These are phyloP conservation scores for Xenus cinereus DNA, from an alignment of 2,113 vertebrate genomes.

Conservation along the genomic window DNA sequence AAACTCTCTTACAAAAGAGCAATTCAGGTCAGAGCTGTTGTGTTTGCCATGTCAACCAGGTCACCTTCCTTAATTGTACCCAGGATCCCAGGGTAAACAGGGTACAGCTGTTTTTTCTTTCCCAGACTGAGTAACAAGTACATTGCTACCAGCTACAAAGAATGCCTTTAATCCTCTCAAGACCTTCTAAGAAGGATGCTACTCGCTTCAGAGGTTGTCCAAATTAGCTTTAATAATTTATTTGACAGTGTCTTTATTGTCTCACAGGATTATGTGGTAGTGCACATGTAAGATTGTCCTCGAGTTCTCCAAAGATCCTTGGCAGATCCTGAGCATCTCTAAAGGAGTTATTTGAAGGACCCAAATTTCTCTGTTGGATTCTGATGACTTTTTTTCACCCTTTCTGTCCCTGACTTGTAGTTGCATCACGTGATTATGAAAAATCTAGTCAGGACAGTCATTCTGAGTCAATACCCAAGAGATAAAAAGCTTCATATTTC, in stretches of 20 bases:
- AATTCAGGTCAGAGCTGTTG: not conserved
- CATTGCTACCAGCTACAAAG: not conserved
- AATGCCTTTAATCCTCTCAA: conserved; percentile 45
- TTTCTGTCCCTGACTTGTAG: not conserved
- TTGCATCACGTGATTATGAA: not conserved
- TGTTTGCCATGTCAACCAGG: not conserved
- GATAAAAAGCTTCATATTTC: not conserved
- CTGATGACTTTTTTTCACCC: not conserved
- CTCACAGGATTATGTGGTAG: not conserved
- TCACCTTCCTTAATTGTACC: not conserved
- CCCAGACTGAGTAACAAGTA: not conserved
- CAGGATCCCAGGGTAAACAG: not conserved
- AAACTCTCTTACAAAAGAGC: not conserved
- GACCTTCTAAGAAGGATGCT: conserved; percentile 44
- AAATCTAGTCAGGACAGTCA: not conserved
- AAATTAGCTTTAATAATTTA: conserved; percentile 31
- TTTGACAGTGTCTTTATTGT: not conserved
- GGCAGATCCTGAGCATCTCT: not conserved
- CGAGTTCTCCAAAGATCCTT: not conserved
- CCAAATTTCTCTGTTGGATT: not conserved
- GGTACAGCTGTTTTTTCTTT: not conserved
- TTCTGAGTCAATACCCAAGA: not conserved
- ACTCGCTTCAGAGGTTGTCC: not conserved
- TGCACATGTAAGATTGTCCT: not conserved
- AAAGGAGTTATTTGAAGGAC: not conserved